Evolutionary conservation across 2,113 vertebrate genomes (phyloP).

Genomic region (Condylura cristata): DNA sequence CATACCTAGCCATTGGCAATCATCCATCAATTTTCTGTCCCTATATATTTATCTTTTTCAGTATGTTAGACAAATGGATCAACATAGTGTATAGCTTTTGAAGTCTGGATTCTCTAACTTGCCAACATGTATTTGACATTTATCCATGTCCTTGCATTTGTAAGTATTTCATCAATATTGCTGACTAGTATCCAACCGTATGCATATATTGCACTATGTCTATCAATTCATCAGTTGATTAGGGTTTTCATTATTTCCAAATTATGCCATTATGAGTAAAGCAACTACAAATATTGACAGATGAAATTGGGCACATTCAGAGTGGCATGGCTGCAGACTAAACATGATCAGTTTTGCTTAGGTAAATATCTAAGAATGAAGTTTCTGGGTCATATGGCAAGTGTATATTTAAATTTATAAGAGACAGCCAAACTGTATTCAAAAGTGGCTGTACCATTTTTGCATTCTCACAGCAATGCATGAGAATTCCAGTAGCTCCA

Average conservation of each 20-base stretch:
- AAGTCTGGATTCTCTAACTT: neutral
- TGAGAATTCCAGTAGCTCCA: neutral
- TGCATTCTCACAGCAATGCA: neutral
- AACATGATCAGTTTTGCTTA: neutral
- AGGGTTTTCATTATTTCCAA: constrained; percentile 23
- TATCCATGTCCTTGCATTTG: neutral
- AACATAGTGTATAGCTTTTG: neutral
- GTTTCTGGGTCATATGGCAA: neutral
- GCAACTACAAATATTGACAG: neutral
- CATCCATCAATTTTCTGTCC: neutral
- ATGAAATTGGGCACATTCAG: too few species aligned
- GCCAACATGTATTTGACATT: constrained; percentile 14
- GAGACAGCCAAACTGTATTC: constrained; percentile 4
- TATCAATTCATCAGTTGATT: neutral
- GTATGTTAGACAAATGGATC: neutral
- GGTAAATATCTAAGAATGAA: neutral
- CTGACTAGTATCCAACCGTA: neutral
- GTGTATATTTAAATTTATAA: neutral
- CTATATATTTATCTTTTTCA: neutral
- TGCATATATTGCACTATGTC: neutral
- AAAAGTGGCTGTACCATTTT: neutral
- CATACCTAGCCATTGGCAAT: neutral
- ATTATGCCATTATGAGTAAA: constrained; percentile 8
- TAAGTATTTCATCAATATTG: neutral
- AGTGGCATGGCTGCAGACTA: too few species aligned